Percentiles rank a stretch among this genome's conserved stretches.
phyloP scores from a whole-genome alignment of 1,140 invertebrate genomes.

The Aporrectodea caliginosa region DNA sequence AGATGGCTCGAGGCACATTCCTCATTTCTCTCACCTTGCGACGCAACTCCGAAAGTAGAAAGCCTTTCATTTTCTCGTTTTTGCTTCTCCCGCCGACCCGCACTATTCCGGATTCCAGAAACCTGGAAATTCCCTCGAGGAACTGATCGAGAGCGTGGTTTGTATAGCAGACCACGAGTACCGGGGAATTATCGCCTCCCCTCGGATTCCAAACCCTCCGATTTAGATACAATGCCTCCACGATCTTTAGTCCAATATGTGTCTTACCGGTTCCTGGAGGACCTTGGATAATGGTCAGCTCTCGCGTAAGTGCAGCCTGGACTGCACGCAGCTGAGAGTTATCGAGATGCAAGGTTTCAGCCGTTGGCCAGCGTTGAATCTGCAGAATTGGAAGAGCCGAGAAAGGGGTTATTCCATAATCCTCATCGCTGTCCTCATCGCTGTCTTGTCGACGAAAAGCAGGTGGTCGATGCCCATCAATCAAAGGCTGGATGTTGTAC shows the following conservation, averaged over 20 bases:
- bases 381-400: slow-evolving; percentile 12
- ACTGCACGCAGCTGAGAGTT: slow-evolving; percentile 51
- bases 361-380: slow-evolving; percentile 11
- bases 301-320: slow-evolving; percentile 45
- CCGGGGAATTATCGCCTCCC: slow-evolving; percentile 51
- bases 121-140: slow-evolving; percentile 64
- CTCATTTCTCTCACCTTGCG: slow-evolving; percentile 1
- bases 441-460: slow-evolving; percentile 33
- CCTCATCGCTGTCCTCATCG: not conserved
- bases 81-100: slow-evolving; percentile 70
- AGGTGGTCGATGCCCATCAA: slow-evolving; percentile 27
- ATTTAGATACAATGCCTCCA: slow-evolving; percentile 39
- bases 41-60: slow-evolving; percentile 31
- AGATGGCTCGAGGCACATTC: slow-evolving; percentile 13
- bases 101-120: slow-evolving; percentile 57
- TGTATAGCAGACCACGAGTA: slow-evolving; percentile 74
- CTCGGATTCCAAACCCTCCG: slow-evolving; percentile 37
- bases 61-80: slow-evolving; percentile 53
- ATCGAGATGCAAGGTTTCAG: slow-evolving; percentile 38
- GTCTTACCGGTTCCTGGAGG: slow-evolving; percentile 35
- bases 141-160: slow-evolving; percentile 84
- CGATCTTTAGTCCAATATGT: slow-evolving; percentile 36
- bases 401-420: not conserved
- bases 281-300: slow-evolving; percentile 65
- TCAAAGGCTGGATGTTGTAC: slow-evolving; percentile 39